Conservation (phyloP, 2,113 vertebrate species). For the Corythaeola cristata region DNA sequence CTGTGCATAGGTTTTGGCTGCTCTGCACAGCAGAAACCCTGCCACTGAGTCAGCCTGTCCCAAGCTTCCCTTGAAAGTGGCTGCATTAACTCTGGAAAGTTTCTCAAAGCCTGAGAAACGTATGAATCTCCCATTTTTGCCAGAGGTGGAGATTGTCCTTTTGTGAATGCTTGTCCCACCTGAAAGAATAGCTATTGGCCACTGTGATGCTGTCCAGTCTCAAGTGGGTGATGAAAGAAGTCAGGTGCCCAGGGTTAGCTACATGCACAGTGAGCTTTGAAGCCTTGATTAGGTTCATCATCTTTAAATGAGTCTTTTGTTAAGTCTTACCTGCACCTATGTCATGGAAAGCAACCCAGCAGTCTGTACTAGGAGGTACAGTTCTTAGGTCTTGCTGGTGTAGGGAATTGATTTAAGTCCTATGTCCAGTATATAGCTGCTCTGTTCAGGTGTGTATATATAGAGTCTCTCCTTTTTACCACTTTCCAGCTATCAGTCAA, state of each 20-base stretch:
- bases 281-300: background rate
- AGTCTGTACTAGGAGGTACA: background rate
- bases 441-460: background rate
- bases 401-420: background rate
- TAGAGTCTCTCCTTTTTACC: background rate
- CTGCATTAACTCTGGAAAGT: background rate
- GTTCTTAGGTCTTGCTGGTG: background rate
- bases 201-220: background rate
- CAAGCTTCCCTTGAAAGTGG: background rate
- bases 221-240: background rate
- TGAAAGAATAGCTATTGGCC: background rate
- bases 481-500: background rate
- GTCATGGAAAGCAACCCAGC: background rate
- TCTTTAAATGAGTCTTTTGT: background rate
- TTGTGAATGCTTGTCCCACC: background rate
- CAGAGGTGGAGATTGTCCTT: background rate
- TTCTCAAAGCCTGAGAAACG: background rate
- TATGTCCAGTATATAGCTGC: background rate
- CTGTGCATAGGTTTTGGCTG: background rate
- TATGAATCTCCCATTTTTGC: background rate
- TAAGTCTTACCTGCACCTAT: background rate
- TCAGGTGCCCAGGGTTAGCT: background rate
- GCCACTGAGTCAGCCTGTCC: background rate
- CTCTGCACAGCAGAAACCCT: background rate
- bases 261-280: background rate